phyloP scores from a whole-genome alignment of 1,140 invertebrate genomes.

The Steinernema khuongi region DNA sequence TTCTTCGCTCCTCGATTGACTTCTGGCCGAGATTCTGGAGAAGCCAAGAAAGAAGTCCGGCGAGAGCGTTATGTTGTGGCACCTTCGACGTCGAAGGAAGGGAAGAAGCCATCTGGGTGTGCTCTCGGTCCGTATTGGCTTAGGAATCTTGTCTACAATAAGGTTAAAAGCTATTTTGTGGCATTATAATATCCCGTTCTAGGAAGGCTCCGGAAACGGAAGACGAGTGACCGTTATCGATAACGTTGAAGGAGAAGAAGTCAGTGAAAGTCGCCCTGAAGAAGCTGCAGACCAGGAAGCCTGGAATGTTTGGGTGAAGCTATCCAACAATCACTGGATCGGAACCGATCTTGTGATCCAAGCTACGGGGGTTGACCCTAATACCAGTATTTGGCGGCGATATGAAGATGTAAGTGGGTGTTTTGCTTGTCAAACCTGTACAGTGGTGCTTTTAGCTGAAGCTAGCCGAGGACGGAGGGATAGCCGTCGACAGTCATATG shows the following conservation, averaged over 20 bases:
- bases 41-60: neutral
- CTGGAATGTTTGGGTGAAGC: neutral
- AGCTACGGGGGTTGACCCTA: conserved; percentile 80
- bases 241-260: neutral
- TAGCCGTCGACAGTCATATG: conserved; percentile 78
- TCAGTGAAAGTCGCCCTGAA: neutral
- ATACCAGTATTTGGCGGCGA: conserved; percentile 55
- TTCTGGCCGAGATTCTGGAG: neutral
- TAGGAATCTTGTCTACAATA: neutral
- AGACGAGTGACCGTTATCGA: neutral
- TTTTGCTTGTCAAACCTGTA: conserved; percentile 16
- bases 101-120: conserved; percentile 60
- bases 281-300: neutral
- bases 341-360: conserved; percentile 86
- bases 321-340: conserved; percentile 58
- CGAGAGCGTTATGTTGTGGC: neutral
- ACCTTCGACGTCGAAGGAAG: conserved; percentile 64
- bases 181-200: neutral
- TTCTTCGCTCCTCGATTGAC: conserved; percentile 75
- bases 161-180: neutral
- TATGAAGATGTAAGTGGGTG: conserved; percentile 56
- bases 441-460: conserved; percentile 60
- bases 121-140: neutral
- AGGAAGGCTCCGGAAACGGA: neutral
- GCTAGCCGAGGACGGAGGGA: conserved; percentile 62